phyloP scores from a whole-genome alignment of 53 echinoderm and acorn worm genomes.

The Stichopus horrens region DNA sequence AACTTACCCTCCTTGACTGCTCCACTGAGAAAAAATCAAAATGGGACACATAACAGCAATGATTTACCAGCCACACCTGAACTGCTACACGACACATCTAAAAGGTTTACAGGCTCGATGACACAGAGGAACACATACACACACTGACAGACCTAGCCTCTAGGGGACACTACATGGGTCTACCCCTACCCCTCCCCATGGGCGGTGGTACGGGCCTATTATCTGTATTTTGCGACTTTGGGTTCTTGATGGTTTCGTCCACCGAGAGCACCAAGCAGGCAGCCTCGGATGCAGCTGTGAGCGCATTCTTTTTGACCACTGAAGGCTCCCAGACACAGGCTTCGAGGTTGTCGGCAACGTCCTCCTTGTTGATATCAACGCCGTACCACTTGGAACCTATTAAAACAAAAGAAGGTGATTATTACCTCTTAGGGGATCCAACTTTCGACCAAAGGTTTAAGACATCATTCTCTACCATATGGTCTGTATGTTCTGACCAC shows the following conservation, averaged over 20 bases:
- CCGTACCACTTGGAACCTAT: constrained; percentile 90
- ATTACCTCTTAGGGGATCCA: no score
- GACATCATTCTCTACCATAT: no score
- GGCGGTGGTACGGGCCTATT: constrained; percentile 80
- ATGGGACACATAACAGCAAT: no score
- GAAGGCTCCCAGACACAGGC: constrained; percentile 98
- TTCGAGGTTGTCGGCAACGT: constrained; percentile 81
- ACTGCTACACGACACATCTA: constrained; percentile 24
- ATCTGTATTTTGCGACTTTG: constrained; percentile 71
- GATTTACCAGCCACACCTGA: background rate
- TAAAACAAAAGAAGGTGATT: background rate
- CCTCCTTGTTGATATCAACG: constrained; percentile 89
- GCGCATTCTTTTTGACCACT: constrained; percentile 94
- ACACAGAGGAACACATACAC: background rate
- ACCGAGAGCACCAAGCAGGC: constrained; percentile 94
- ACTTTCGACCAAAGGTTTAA: no score
- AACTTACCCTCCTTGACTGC: no score
- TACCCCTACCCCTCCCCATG: constrained; percentile 84
- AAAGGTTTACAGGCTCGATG: background rate
- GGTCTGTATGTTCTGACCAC: no score
- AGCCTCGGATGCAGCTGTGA: constrained; percentile 97
- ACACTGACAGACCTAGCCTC: background rate
- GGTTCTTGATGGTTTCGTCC: constrained; percentile 94
- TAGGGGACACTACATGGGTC: constrained; percentile 58
- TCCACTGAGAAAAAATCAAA: no score